Conservation (phyloP, 2,113 vertebrate genomes). For the Petromus typicus region DNA sequence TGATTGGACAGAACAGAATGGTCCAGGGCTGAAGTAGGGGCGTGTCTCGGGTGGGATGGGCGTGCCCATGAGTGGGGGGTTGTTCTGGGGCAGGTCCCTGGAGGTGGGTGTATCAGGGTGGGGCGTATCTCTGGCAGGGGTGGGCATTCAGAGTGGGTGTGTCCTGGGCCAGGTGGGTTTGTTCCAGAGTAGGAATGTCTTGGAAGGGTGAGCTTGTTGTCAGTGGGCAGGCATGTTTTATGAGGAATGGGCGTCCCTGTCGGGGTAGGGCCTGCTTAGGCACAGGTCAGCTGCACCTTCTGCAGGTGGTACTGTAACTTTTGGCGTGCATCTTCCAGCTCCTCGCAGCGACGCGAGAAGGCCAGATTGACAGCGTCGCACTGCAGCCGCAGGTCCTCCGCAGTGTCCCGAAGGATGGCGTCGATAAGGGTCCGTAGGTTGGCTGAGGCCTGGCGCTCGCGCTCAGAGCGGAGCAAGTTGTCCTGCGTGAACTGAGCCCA, state of each 20-base stretch:
- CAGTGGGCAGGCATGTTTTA: background rate
- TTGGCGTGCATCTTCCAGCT: slow-evolving; percentile 87
- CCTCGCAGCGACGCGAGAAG: slow-evolving; percentile 86
- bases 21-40: background rate
- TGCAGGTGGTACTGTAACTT: slow-evolving; percentile 88
- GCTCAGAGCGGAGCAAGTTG: slow-evolving; percentile 88
- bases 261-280: background rate
- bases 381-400: slow-evolving; percentile 91
- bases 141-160: background rate
- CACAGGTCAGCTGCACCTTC: slow-evolving; percentile 80
- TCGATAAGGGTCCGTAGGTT: slow-evolving; percentile 89
- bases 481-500: slow-evolving; percentile 92
- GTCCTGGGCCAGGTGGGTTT: background rate
- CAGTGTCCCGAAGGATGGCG: slow-evolving; percentile 88
- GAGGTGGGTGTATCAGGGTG: background rate
- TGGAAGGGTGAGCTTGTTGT: background rate
- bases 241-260: background rate
- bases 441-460: slow-evolving; percentile 87
- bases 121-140: background rate
- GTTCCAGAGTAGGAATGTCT: background rate
- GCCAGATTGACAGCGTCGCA: slow-evolving; percentile 86
- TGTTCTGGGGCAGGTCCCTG: background rate
- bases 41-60: background rate
- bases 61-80: background rate
- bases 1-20: background rate